Percentiles rank a stretch among this genome's conserved stretches.
Evolutionary conservation across 2,888 invertebrate species (phyloP).

Genomic region (Anodontia alba): DNA sequence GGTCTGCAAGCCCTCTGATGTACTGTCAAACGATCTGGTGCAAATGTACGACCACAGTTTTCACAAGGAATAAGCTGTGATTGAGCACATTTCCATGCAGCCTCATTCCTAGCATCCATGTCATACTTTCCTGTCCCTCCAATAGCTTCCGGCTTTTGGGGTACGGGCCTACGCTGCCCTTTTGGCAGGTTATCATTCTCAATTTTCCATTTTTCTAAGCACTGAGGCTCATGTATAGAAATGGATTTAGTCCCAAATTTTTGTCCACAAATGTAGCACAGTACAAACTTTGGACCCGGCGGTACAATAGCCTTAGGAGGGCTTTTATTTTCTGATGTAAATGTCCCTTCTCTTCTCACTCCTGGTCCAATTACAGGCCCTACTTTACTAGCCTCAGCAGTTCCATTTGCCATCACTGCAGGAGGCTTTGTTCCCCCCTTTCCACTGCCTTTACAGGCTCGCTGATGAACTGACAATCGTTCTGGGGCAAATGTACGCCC

Average conservation of each 20-base stretch:
- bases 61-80: conserved; percentile 67
- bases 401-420: conserved; percentile 17
- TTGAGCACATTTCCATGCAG: conserved; percentile 87
- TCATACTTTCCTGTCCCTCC: conserved; percentile 72
- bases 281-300: conserved; percentile 82
- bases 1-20: conserved; percentile 87
- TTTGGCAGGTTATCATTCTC: conserved; percentile 88
- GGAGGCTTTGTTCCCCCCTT: conserved; percentile 50
- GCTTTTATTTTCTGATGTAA: conserved; percentile 62
- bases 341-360: conserved; percentile 64
- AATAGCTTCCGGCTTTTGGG: conserved; percentile 87
- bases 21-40: conserved; percentile 88
- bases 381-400: neutral
- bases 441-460: conserved; percentile 85
- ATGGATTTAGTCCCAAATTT: conserved; percentile 89
- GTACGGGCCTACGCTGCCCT: conserved; percentile 86
- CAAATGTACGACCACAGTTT: conserved; percentile 89
- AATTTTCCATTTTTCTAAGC: conserved; percentile 88
- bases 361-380: conserved; percentile 47
- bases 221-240: conserved; percentile 89
- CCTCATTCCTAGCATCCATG: conserved; percentile 86
- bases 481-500: conserved; percentile 89
- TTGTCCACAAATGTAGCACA: conserved; percentile 89
- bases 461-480: conserved; percentile 87
- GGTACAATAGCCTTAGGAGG: conserved; percentile 64